Evolutionary conservation across 2,888 invertebrate genomes (phyloP), one percentile per base, ranked within the genome.

Genomic region (Seira ritae): DNA sequence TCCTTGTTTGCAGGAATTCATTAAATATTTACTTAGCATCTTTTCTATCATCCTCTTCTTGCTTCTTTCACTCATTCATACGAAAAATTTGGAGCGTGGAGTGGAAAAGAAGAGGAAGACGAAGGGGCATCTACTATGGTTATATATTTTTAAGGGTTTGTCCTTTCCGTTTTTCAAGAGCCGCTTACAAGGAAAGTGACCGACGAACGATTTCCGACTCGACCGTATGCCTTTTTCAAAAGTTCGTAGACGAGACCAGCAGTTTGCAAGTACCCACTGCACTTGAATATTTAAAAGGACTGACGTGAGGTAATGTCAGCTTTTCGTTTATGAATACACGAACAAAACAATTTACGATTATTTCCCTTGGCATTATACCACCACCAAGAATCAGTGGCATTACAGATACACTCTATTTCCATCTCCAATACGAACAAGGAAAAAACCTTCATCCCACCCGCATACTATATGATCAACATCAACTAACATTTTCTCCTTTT

Each of bases 341-440:
- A 46, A 74, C 62, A 24, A 46, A 80, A 80, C 80, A 80, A 80
- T 80, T 73, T 80, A 74, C 80, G 80, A 73, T 73, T 73, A 80
- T 80, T 80, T 80, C 73, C 73, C 73, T 62, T 22, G 80, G 69
- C 69, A 69, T 68, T 15, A 70, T 50, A 70, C 46, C 1, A 20
- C 22, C 50, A n/a, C 50, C 50, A 50, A 8, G 12, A 8, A 15
- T 15, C 50, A 50, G 6, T 50, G 50, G 50, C 50, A 50, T 50
- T 31, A 31, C 3, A 31, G 31, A 31, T 31, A 31, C 31, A 50
- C 50, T 2, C 6, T 15, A 50, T 3, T 31, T 4, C 50, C 50
- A 8, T 15, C 50, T n/a, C 50, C 12, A 15, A 50, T 50, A 50
- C 50, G 15, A 50, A 50, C 3, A 8, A 8, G 8, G 31, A 31